Base-by-base conservation (phyloP, 2,113 vertebrate genomes). In the Emydura subglobosa region DNA sequence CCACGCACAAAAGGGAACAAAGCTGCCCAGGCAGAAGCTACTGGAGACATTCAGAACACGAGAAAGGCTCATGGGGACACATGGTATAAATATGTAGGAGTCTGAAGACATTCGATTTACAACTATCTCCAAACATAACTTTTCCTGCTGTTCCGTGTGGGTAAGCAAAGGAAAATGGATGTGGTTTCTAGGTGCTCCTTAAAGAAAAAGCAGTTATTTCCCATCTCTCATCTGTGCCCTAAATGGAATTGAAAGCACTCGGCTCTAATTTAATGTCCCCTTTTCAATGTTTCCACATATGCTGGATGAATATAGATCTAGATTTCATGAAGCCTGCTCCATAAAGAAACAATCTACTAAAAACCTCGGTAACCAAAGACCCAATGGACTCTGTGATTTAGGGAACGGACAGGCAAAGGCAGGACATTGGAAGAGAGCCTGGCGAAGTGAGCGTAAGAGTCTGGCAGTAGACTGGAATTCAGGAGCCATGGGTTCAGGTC, bases 251-350 rank as follows among this genome's bases (percentile, higher is more conserved):
- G 68, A 54, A 96, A 93, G 50, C 54, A 54, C 50, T 59, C 17
- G 14, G 11, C 4, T 93, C 5, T 89, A 92, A 95, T 89, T 89
- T 94, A 88, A 91, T 88, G 79, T 81, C 88, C 47, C 6, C 44
- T 86, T 93, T 95, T 91, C 93, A 82, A 90, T 87, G 85, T 83
- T 95, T 91, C 81, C 55, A 88, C 27, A 85, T 87, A 82, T 44
- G 72, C 39, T 44, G 42, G 72, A 27, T 76, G 72, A 27, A 76
- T 76, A 24, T 44, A 27, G 7, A 72, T 39, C 65, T 76, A 24
- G 12, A 9, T 76, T 76, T 44, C 42, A 44, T 22, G 42, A 44
- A 74, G 22, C 21, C 72, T 74, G n/a, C 72, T 74, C 39, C 72
- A 74, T 74, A 74, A 76, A 44, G 39, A 42, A 76, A 44, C 65